phyloP scores from a whole-genome alignment of 2,888 invertebrate species.

The Thecocarcelia acutangulata region DNA sequence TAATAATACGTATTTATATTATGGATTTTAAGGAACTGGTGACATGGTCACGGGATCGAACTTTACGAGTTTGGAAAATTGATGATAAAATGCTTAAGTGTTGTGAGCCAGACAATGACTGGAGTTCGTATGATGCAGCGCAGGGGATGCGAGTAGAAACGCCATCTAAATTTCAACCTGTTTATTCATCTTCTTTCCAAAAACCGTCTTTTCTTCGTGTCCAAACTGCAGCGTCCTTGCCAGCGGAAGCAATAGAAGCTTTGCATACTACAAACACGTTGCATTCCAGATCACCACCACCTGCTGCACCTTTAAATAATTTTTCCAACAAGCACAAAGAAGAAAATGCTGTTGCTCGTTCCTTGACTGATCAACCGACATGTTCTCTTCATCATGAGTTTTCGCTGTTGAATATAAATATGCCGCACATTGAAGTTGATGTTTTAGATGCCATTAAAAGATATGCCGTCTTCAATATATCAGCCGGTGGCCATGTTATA shows the following conservation, averaged over 20 bases:
- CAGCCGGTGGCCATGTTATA: slow-evolving; percentile 80
- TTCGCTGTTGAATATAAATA: slow-evolving; percentile 88
- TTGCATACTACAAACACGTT: slow-evolving; percentile 69
- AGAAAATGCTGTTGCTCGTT: slow-evolving; percentile 78
- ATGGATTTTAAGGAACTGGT: slow-evolving; percentile 85
- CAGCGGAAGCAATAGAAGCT: slow-evolving; percentile 73
- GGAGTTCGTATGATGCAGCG: slow-evolving; percentile 79
- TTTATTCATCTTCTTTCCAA: slow-evolving; percentile 70
- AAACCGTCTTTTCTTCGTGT: slow-evolving; percentile 72
- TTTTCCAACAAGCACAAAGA: slow-evolving; percentile 69
- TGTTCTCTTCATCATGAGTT: slow-evolving; percentile 87
- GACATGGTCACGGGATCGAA: slow-evolving; percentile 97
- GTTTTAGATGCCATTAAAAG: slow-evolving; percentile 82
- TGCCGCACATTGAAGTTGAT: slow-evolving; percentile 86
- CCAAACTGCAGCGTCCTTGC: slow-evolving; percentile 72
- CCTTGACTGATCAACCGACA: slow-evolving; percentile 79
- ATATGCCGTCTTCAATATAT: slow-evolving; percentile 82
- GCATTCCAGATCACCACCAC: slow-evolving; percentile 81
- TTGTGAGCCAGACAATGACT: slow-evolving; percentile 84
- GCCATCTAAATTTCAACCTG: slow-evolving; percentile 74
- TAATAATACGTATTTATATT: background rate
- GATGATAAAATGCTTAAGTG: slow-evolving; percentile 92
- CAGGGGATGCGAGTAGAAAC: slow-evolving; percentile 71
- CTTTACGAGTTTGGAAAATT: slow-evolving; percentile 93
- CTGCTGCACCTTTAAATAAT: slow-evolving; percentile 40